Conservation (phyloP, 2,113 vertebrate species). For the Brachypodius melanocephalos region DNA sequence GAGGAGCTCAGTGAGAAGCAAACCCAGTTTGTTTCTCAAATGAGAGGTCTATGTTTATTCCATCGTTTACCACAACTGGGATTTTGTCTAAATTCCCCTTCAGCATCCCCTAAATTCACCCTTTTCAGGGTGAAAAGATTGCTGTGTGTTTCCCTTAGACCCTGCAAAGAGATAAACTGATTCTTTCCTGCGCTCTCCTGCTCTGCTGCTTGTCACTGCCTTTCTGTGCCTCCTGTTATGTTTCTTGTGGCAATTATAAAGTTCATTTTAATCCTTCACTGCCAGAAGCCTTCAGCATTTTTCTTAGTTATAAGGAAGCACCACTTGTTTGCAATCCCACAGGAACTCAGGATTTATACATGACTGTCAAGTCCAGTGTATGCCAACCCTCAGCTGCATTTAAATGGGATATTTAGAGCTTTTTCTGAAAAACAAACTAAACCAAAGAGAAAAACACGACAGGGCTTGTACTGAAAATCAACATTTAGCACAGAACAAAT, state of each 20-base stretch:
- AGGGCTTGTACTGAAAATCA: neutral
- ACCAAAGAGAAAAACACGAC: neutral
- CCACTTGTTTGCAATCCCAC: neutral
- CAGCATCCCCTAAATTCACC: neutral
- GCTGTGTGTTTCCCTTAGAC: neutral
- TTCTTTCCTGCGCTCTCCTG: neutral
- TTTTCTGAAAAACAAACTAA: neutral
- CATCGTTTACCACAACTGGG: neutral
- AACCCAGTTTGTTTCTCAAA: neutral
- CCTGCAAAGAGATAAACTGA: neutral
- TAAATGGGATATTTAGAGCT: neutral
- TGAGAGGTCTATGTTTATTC: neutral
- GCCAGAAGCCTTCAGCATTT: neutral
- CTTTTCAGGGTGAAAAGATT: neutral
- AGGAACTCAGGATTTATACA: neutral
- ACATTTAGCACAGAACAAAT: neutral
- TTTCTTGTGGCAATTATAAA: neutral
- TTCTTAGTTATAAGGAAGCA: neutral
- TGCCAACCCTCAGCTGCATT: slow-evolving; percentile 6
- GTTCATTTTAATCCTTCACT: slow-evolving; percentile 7
- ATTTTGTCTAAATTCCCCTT: neutral
- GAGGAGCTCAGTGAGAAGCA: neutral
- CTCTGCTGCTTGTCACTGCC: neutral
- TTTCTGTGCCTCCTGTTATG: neutral
- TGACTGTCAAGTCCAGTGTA: neutral